Base-by-base conservation (phyloP, 2,888 invertebrate species). In the Mythimna loreyi region DNA sequence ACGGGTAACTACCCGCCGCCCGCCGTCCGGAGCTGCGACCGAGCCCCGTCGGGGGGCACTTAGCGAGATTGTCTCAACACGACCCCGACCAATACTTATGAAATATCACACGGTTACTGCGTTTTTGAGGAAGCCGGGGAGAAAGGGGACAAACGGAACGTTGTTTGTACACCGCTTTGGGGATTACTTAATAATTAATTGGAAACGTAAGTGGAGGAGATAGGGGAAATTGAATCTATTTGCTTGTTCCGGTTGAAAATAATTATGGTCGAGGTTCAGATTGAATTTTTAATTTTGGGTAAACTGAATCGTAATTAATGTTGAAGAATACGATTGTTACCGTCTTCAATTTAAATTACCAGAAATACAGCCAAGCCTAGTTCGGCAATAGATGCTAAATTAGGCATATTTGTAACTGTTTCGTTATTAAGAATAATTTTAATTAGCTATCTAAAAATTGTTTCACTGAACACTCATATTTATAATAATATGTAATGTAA, bases 161-260 rank as follows among this genome's bases (percentile, higher is more conserved):
- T 30, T 80, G 67, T 78, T 80, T 80, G 77, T 77, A 50, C 67
- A 57, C 56, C 65, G 53, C 72, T 75, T 67, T 21, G 62, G 71
- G 76, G 63, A 81, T 78, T 80, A 72, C 67, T 78, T 75, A 75
- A 78, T 78, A 78, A 83, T 78, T 83, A 81, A 83, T 82, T 81
- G 75, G 58, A 67, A 81, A 67, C 62, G 63, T 70, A 78, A 78
- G 72, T 67, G 66, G 67, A 33, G 57, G 71, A 66, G 60, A 55
- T 63, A 43, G 64, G 76, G 77, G 65, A 60, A 70, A 71, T 57
- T 52, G 21, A 60, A 75, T 65, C 58, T 69, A 56, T 70, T 66
- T 75, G 62, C 49, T 64, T 69, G 55, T 74, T 64, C 52, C 45
- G 43, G 56, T 63, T 68, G 28, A 16, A 33, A 52, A 43, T 63